Conservation (phyloP, 1,140 invertebrate genomes). For the Parapsyche elsis region DNA sequence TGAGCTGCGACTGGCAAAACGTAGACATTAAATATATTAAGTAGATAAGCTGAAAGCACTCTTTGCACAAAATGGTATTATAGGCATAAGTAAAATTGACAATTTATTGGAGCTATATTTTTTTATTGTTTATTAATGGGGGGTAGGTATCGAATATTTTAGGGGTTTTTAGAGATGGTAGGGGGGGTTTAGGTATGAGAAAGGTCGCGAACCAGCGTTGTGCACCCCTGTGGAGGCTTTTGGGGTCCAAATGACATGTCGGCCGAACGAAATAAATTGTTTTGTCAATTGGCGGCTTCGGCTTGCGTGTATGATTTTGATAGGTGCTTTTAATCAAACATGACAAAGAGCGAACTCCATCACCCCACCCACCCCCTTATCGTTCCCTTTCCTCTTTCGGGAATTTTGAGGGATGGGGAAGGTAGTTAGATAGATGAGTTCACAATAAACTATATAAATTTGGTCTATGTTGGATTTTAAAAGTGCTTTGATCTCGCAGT, state of each 20-base stretch:
- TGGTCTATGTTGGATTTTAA: neutral
- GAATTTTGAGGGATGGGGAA: neutral
- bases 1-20: too few species aligned
- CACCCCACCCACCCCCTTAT: neutral
- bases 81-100: too few species aligned
- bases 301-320: slow-evolving; percentile 51
- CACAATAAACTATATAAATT: neutral
- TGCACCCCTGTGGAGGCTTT: neutral
- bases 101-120: neutral
- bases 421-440: neutral
- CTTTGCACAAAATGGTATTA: too few species aligned
- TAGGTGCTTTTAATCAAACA: slow-evolving; percentile 53
- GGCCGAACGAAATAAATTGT: slow-evolving; percentile 53
- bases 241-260: slow-evolving; percentile 39
- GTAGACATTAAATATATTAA: too few species aligned
- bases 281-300: slow-evolving; percentile 51
- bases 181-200: neutral
- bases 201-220: neutral
- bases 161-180: neutral
- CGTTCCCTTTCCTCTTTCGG: neutral
- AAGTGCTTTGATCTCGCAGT: too few species aligned
- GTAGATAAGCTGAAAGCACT: too few species aligned
- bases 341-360: slow-evolving; percentile 42
- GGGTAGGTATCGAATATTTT: too few species aligned
- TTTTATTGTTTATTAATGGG: neutral